phyloP scores from a whole-genome alignment of 2,797 vertebrate species.

The Hypotaenidia philippensis region DNA sequence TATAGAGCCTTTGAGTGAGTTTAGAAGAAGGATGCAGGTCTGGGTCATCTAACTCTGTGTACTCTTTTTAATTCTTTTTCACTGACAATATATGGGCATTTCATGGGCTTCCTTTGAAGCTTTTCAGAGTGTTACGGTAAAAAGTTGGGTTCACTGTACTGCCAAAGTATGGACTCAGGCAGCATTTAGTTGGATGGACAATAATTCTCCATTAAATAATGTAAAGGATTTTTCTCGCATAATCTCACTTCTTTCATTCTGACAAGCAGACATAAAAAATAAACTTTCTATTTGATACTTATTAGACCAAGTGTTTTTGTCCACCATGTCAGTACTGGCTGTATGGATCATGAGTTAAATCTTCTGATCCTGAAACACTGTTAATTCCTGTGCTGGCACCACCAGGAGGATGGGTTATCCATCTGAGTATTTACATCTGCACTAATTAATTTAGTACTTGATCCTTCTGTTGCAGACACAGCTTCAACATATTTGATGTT shows the following conservation, averaged over 20 bases:
- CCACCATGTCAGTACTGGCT: not conserved
- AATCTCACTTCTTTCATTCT: not conserved
- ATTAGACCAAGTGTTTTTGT: not conserved
- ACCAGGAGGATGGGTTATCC: not conserved
- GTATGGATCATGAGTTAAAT: not conserved
- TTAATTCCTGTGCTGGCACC: not conserved
- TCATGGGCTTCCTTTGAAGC: not conserved
- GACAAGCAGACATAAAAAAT: not conserved
- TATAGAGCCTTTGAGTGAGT: not conserved
- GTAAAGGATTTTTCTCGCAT: not conserved
- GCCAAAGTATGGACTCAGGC: not conserved
- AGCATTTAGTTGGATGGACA: not conserved
- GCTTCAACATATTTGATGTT: not conserved
- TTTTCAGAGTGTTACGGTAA: not conserved
- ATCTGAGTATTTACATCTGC: not conserved
- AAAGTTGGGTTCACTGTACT: not conserved
- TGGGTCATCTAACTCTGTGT: not conserved
- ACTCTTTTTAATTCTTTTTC: not conserved
- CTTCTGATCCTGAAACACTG: fast-evolving
- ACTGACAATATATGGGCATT: too few relatives aligned
- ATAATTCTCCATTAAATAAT: not conserved
- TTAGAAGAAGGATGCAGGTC: not conserved
- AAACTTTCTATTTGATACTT: not conserved
- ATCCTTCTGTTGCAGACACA: not conserved
- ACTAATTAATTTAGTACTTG: not conserved